Conservation (phyloP, 2,113 vertebrate genomes). For the Syrmaticus mikado region DNA sequence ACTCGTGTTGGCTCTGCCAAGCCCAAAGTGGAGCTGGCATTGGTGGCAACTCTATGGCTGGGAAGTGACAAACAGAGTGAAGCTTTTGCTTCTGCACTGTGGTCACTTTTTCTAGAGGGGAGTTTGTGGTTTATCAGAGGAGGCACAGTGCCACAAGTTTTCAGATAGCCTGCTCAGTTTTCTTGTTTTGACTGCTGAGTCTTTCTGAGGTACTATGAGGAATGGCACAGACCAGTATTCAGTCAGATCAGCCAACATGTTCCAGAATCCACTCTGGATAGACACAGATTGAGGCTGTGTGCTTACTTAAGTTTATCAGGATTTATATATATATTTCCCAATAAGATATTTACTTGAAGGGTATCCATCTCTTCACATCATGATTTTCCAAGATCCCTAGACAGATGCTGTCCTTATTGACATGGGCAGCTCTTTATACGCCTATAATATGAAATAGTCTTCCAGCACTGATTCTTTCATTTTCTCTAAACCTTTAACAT, state of each 20-base stretch:
- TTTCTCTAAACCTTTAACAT: not conserved
- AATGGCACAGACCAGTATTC: not conserved
- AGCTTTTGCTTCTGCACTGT: not conserved
- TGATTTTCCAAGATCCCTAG: not conserved
- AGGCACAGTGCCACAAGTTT: not conserved
- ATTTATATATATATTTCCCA: not conserved
- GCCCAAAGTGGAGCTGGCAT: not conserved
- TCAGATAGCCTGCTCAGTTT: not conserved
- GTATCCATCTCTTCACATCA: not conserved
- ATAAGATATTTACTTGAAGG: not conserved
- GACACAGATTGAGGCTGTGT: not conserved
- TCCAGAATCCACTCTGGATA: not conserved
- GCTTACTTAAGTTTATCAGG: not conserved
- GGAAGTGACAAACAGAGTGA: not conserved
- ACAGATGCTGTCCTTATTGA: not conserved
- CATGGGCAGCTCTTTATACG: not conserved
- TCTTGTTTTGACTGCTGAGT: not conserved
- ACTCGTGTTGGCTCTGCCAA: not conserved
- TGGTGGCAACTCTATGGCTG: not conserved
- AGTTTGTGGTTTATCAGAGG: fast-evolving
- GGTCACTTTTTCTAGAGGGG: not conserved
- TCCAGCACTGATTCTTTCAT: not conserved
- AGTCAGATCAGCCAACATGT: not conserved
- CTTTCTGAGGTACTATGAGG: not conserved
- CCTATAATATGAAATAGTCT: not conserved